Conservation (phyloP, 2,888 invertebrate genomes). For the Bunonema sp. region DNA sequence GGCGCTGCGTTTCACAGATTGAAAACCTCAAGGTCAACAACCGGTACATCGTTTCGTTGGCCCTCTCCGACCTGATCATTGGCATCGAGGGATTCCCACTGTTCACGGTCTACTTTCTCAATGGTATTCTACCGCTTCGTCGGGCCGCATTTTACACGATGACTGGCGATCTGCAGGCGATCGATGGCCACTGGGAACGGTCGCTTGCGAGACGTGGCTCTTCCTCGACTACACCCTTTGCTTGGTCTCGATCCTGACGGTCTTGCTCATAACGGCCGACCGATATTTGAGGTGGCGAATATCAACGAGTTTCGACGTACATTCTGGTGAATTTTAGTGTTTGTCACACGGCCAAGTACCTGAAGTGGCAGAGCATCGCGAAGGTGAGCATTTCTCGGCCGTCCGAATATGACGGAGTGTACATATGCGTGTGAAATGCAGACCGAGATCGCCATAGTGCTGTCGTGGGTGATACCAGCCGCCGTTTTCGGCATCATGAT, state of each 20-base stretch:
- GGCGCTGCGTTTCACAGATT: no score
- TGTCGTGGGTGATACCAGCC: slow-evolving; percentile 40
- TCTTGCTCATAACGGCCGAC: slow-evolving; percentile 39
- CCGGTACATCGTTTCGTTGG: slow-evolving; percentile 41
- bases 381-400: slow-evolving; percentile 45
- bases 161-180: slow-evolving; percentile 32
- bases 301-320: background rate
- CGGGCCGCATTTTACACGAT: no score
- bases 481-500: slow-evolving; percentile 43
- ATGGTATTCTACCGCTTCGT: slow-evolving; percentile 25
- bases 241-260: slow-evolving; percentile 43
- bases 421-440: background rate
- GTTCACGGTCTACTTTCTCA: slow-evolving; percentile 41
- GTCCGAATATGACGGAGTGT: background rate
- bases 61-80: slow-evolving; percentile 41
- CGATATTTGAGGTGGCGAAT: slow-evolving; percentile 14
- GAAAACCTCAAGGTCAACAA: slow-evolving; percentile 35
- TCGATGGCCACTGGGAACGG: slow-evolving; percentile 33
- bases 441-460: slow-evolving; percentile 21
- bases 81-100: slow-evolving; percentile 43
- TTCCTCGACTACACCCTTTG: slow-evolving; percentile 44
- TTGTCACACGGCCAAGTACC: slow-evolving; percentile 40
- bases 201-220: slow-evolving; percentile 42
- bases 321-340: slow-evolving; percentile 15
- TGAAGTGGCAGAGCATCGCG: slow-evolving; percentile 56